Percentiles rank a stretch among this genome's conserved stretches.
phyloP scores from a whole-genome alignment of 2,797 vertebrate genomes.

The Momotus momota region DNA sequence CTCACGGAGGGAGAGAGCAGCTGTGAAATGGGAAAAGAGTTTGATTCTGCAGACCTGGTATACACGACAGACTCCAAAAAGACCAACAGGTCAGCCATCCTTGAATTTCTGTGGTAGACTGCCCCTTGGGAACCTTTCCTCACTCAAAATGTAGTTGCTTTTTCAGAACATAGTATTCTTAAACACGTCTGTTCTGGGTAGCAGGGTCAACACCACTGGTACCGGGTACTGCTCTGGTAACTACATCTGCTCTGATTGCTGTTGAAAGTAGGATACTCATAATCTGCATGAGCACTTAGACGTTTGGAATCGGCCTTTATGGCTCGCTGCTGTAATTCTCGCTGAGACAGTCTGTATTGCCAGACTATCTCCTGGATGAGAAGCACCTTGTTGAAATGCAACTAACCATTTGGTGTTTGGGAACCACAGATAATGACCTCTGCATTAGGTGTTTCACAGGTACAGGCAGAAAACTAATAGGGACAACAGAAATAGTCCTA shows the following conservation, averaged over 20 bases:
- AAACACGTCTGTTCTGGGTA: neutral
- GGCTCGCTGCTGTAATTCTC: neutral
- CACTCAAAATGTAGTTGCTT: neutral
- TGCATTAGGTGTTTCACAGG: neutral
- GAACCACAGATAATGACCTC: neutral
- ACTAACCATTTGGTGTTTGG: neutral
- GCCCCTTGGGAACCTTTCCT: neutral
- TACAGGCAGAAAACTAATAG: neutral
- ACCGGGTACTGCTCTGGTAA: neutral
- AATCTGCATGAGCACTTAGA: neutral
- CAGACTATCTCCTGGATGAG: neutral
- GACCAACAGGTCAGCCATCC: conserved; percentile 57
- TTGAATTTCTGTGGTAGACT: neutral
- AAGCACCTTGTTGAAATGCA: neutral
- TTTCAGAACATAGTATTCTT: neutral
- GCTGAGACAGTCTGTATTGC: neutral
- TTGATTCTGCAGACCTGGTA: conserved; percentile 14
- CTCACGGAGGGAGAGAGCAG: conserved; percentile 10
- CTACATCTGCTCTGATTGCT: neutral
- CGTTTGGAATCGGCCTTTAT: neutral
- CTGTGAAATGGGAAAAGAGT: conserved; percentile 31
- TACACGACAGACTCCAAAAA: conserved; percentile 59
- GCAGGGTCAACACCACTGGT: neutral
- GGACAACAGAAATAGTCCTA: neutral
- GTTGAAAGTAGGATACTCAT: rapidly evolving